A percentile compares a stretch with the other conserved stretches of the same genome.
Conservation (phyloP, 1,140 invertebrate genomes). For the Oreohelix idahoensis region DNA sequence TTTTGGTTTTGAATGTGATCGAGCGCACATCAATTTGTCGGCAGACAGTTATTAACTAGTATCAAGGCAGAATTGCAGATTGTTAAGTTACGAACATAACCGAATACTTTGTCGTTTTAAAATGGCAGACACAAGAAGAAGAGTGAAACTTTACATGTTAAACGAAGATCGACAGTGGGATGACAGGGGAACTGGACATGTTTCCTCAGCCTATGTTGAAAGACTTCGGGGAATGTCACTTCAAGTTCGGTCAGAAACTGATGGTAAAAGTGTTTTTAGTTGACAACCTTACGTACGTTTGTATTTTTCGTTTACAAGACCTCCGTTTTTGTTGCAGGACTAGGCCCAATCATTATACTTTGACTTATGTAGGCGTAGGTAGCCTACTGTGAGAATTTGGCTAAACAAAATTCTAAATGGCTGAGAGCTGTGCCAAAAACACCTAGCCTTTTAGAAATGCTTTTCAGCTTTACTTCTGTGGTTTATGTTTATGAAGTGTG, state of each 20-base stretch:
- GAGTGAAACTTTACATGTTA: constrained; percentile 97
- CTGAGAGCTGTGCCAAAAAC: no score
- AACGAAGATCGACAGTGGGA: constrained; percentile 99
- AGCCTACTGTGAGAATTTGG: no score
- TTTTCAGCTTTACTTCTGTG: no score
- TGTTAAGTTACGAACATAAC: not conserved
- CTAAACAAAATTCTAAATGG: no score
- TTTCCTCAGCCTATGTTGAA: constrained; percentile 95
- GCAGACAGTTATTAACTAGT: not conserved
- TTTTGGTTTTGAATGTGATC: constrained; percentile 36
- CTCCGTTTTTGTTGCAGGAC: no score
- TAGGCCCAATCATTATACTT: no score
- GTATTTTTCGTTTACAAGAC: no score
- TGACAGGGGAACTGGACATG: constrained; percentile 97
- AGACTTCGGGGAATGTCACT: constrained; percentile 94
- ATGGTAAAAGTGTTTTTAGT: no score
- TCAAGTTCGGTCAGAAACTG: constrained; percentile 93
- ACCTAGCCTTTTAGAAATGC: no score
- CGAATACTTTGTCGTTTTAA: not conserved
- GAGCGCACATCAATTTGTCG: not conserved
- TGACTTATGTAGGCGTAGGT: no score
- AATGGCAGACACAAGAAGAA: constrained; percentile 66
- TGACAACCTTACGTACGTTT: no score
- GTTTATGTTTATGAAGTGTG: no score
- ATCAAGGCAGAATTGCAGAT: not conserved